phyloP scores from a whole-genome alignment of 2,888 invertebrate genomes.

The Sisyra terminalis region DNA sequence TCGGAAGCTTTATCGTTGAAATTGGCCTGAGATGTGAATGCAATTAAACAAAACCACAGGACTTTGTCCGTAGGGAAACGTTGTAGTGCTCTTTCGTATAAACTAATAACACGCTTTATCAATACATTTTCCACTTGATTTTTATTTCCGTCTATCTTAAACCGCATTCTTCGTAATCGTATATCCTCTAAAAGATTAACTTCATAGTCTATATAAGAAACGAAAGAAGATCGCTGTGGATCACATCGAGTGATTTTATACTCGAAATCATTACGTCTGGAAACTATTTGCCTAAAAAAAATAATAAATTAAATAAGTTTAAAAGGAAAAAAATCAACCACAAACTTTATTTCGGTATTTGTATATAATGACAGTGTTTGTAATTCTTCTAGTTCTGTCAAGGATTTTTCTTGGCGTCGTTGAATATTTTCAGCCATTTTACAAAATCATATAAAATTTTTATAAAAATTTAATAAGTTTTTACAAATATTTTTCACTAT shows the following conservation, averaged over 20 bases:
- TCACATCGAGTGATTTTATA: not conserved
- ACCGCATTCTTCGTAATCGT: not conserved
- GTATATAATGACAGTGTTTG: not conserved
- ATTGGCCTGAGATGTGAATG: not conserved
- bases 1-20: not conserved
- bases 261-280: not conserved
- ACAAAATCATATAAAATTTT: no score
- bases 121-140: not conserved
- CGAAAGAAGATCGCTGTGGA: not conserved
- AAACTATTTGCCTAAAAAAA: not conserved
- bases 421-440: not conserved
- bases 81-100: not conserved
- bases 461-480: no score
- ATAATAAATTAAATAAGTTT: not conserved
- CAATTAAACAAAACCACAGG: not conserved
- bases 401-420: slow-evolving; percentile 1
- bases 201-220: slow-evolving; percentile 1
- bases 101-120: not conserved
- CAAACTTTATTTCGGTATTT: slow-evolving; percentile 1
- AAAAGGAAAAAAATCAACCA: not conserved
- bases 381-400: not conserved
- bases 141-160: not conserved
- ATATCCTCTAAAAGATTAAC: slow-evolving; percentile 1
- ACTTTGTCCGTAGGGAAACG: not conserved
- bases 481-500: no score